A percentile compares a stretch with the other conserved stretches of the same genome.
These are phyloP conservation scores for Nephrotoma flavescens DNA, from an alignment of 2,888 invertebrate species.

Conservation along the genomic window DNA sequence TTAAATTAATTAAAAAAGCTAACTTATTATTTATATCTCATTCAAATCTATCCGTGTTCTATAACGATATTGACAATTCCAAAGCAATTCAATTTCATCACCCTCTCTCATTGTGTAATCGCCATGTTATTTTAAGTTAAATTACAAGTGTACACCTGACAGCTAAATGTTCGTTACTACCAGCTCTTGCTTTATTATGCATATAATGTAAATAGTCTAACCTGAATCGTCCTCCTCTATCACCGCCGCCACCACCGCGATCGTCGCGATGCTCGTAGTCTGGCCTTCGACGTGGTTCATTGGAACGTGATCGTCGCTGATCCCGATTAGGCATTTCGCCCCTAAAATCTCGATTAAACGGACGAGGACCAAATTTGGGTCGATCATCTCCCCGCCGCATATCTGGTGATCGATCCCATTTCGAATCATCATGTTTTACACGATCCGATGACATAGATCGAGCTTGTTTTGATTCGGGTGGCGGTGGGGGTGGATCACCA, in stretches of 20 bases:
- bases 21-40: neutral
- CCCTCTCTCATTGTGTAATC: neutral
- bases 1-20: neutral
- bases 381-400: constrained; percentile 14
- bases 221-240: neutral
- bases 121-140: neutral
- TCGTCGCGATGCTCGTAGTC: constrained; percentile 6
- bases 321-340: neutral
- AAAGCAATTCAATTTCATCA: neutral
- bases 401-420: constrained; percentile 12
- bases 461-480: constrained; percentile 11
- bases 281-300: neutral
- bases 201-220: neutral
- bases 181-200: neutral
- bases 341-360: constrained; percentile 7
- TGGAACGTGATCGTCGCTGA: neutral
- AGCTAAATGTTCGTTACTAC: neutral
- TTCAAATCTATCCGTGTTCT: neutral
- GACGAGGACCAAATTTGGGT: constrained; percentile 8
- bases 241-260: constrained; percentile 5
- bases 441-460: constrained; percentile 9
- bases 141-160: neutral
- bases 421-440: constrained; percentile 8
- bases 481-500: neutral
- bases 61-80: neutral